Evolutionary conservation across 2,797 vertebrate species (phyloP).

Genomic region (Pampus argenteus): DNA sequence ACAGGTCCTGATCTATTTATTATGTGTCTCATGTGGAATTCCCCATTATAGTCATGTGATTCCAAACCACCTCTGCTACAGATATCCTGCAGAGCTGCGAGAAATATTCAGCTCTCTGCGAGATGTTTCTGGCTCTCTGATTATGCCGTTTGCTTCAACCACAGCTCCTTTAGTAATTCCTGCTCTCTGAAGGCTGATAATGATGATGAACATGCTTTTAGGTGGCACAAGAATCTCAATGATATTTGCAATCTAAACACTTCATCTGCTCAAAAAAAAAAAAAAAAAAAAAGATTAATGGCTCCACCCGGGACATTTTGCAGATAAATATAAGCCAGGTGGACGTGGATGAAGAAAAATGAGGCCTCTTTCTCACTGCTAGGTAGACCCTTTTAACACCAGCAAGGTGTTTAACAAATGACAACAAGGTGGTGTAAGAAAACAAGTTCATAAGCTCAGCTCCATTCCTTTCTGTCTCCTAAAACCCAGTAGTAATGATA

Average conservation of each 20-base stretch:
- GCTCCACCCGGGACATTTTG: slow-evolving; percentile 7
- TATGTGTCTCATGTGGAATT: slow-evolving; percentile 6
- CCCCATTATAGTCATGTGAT: not conserved
- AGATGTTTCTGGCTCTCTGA: not conserved
- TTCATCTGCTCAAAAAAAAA: slow-evolving; percentile 35
- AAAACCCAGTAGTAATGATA: slow-evolving; percentile 15
- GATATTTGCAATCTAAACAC: slow-evolving; percentile 46
- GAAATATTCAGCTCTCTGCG: not conserved
- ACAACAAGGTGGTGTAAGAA: not conserved
- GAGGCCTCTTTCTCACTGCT: not conserved
- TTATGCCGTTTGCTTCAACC: slow-evolving; percentile 17
- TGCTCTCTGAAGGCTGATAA: slow-evolving; percentile 19
- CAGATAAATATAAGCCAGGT: slow-evolving; percentile 50
- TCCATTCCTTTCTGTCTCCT: not conserved
- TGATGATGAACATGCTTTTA: slow-evolving; percentile 50
- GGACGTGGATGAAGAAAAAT: slow-evolving; percentile 57
- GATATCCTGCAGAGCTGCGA: slow-evolving; percentile 1
- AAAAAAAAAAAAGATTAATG: slow-evolving; percentile 48
- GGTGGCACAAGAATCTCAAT: slow-evolving; percentile 17
- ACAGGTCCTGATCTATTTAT: not conserved
- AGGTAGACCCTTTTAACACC: slow-evolving; percentile 4
- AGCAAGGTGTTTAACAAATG: slow-evolving; percentile 34
- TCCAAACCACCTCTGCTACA: slow-evolving; percentile 11
- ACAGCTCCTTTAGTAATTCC: slow-evolving; percentile 23
- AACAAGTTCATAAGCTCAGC: slow-evolving; percentile 13